These are phyloP conservation scores for Tachina grossa DNA, from an alignment of 2,888 invertebrate genomes.

Conservation along the genomic window DNA sequence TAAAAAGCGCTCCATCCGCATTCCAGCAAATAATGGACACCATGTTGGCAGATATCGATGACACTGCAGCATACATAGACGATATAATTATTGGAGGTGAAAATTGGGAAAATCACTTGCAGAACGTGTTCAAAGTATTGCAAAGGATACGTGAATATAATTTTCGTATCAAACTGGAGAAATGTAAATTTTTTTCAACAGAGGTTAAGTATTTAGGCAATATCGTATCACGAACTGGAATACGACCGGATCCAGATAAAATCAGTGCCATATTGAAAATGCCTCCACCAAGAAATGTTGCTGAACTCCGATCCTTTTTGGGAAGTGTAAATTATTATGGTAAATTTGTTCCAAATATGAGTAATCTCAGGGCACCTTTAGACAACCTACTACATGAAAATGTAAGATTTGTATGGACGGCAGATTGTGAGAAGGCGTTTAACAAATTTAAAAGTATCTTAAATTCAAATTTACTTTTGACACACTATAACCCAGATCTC, in stretches of 20 bases:
- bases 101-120: slow-evolving; percentile 5
- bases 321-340: slow-evolving; percentile 36
- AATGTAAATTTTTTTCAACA: slow-evolving; percentile 32
- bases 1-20: slow-evolving; percentile 20
- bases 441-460: background rate
- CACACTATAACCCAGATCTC: background rate
- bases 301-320: slow-evolving; percentile 2
- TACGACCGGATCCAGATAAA: too few relatives aligned
- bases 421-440: background rate
- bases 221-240: background rate
- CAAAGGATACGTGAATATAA: slow-evolving; percentile 16
- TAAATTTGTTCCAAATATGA: slow-evolving; percentile 29
- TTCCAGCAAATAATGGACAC: slow-evolving; percentile 46
- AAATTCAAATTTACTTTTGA: background rate
- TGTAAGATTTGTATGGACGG: background rate
- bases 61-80: too few relatives aligned
- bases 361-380: slow-evolving; percentile 19
- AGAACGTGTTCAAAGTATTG: background rate
- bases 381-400: slow-evolving; percentile 10
- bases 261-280: slow-evolving; percentile 17
- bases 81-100: slow-evolving; percentile 14
- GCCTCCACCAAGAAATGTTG: slow-evolving; percentile 4
- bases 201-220: slow-evolving; percentile 13
- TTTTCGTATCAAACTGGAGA: slow-evolving; percentile 14
- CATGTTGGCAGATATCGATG: too few relatives aligned